A percentile compares a stretch with the other conserved stretches of the same genome.
Evolutionary conservation across 2,888 invertebrate species (phyloP).

Genomic region (Timema cristinae): DNA sequence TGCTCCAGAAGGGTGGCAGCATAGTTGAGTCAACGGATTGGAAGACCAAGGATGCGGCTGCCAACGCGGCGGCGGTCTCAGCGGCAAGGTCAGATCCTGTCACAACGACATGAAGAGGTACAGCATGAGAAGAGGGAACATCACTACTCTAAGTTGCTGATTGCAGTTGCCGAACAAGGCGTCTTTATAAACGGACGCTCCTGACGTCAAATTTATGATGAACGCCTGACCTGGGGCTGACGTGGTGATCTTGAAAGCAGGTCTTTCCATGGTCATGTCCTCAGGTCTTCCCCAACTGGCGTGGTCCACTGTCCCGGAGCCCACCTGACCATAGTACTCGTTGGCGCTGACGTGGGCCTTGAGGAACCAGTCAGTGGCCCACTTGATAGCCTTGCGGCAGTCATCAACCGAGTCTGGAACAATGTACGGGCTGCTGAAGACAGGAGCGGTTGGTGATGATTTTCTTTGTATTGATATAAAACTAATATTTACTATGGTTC

Average conservation of each 20-base stretch:
- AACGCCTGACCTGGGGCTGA: conserved; percentile 12
- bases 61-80: conserved; percentile 43
- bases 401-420: conserved; percentile 29
- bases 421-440: too few species aligned
- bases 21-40: conserved; percentile 26
- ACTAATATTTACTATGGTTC: too few species aligned
- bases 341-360: conserved; percentile 40
- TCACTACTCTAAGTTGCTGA: too few species aligned
- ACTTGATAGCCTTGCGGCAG: conserved; percentile 39
- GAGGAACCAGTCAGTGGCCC: conserved; percentile 42
- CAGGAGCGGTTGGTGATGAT: too few species aligned
- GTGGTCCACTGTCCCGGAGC: conserved; percentile 41
- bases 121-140: too few species aligned
- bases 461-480: too few species aligned
- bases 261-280: conserved; percentile 36
- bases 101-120: too few species aligned
- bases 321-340: conserved; percentile 42
- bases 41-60: conserved; percentile 39
- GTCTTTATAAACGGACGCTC: too few species aligned
- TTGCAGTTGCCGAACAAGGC: too few species aligned
- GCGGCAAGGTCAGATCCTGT: conserved; percentile 42
- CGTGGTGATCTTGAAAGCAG: conserved; percentile 34
- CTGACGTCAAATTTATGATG: too few species aligned
- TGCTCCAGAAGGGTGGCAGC: conserved; percentile 24
- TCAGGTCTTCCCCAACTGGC: conserved; percentile 41